Conservation (phyloP, 37 sponge, comb jelly and placozoan genomes). For the Ephydatia muelleri region DNA sequence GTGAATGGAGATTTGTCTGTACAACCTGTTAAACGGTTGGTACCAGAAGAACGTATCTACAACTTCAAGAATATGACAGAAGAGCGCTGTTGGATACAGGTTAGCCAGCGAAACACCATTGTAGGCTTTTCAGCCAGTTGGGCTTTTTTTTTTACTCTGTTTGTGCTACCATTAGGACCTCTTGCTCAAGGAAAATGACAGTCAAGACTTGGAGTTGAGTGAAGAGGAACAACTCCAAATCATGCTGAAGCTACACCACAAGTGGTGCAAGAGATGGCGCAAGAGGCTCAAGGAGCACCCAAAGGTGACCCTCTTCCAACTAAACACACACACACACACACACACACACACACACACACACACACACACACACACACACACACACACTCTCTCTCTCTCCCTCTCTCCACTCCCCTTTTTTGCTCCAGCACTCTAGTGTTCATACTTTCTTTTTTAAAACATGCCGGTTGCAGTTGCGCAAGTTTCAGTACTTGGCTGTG, state of each 20-base stretch:
- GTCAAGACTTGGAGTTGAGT: conserved; percentile 46
- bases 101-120: not conserved
- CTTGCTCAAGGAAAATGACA: conserved; percentile 41
- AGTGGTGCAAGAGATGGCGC: conserved; percentile 45
- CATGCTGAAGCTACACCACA: conserved; percentile 66
- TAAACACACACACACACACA: not conserved
- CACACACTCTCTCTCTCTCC: not conserved
- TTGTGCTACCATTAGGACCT: conserved; percentile 36
- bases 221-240: conserved; percentile 53
- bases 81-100: conserved; percentile 69
- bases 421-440: not conserved
- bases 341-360: not conserved
- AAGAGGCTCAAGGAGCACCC: conserved; percentile 27
- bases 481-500: conserved; percentile 65
- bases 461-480: conserved; percentile 28
- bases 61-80: conserved; percentile 60
- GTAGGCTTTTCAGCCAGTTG: not conserved
- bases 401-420: not conserved
- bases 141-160: not conserved
- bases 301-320: conserved; percentile 14
- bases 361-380: not conserved
- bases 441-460: not conserved
- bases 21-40: not conserved
- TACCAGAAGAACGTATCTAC: not conserved
- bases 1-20: not conserved